phyloP scores from a whole-genome alignment of 2,797 vertebrate genomes.

The Lepus townsendii region DNA sequence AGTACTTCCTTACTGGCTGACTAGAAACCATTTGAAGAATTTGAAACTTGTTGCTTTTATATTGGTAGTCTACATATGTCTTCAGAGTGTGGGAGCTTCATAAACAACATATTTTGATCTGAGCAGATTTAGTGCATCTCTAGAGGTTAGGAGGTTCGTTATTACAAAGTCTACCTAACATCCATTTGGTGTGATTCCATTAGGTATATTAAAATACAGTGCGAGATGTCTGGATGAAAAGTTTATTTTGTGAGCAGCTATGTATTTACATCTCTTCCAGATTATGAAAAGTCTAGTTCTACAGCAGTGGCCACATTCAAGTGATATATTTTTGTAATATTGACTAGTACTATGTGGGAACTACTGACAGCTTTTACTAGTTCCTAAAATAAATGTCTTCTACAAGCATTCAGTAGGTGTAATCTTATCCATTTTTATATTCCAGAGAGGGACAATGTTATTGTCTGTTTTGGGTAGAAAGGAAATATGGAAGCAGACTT shows the following conservation, averaged over 20 bases:
- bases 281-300: slow-evolving; percentile 70
- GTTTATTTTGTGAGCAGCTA: slow-evolving; percentile 61
- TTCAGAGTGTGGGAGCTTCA: slow-evolving; percentile 81
- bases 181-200: slow-evolving; percentile 74
- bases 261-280: slow-evolving; percentile 57
- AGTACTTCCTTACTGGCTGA: slow-evolving; percentile 56
- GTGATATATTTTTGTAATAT: slow-evolving; percentile 75
- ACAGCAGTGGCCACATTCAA: slow-evolving; percentile 71
- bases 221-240: slow-evolving; percentile 76
- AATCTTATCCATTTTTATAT: slow-evolving; percentile 71
- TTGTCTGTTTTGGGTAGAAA: slow-evolving; percentile 54
- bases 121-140: slow-evolving; percentile 78
- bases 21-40: slow-evolving; percentile 75
- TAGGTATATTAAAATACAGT: slow-evolving; percentile 83
- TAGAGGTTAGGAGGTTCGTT: slow-evolving; percentile 82
- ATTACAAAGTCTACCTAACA: slow-evolving; percentile 81
- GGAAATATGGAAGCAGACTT: slow-evolving; percentile 48
- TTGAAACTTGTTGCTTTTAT: slow-evolving; percentile 82
- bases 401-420: slow-evolving; percentile 51
- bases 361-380: slow-evolving; percentile 65
- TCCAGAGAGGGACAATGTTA: slow-evolving; percentile 56
- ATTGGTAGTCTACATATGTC: slow-evolving; percentile 68
- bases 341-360: slow-evolving; percentile 60
- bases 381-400: slow-evolving; percentile 76
- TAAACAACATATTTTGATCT: slow-evolving; percentile 77